Base-by-base conservation (phyloP, 2,888 invertebrate genomes). In the Punctoribates punctum region DNA sequence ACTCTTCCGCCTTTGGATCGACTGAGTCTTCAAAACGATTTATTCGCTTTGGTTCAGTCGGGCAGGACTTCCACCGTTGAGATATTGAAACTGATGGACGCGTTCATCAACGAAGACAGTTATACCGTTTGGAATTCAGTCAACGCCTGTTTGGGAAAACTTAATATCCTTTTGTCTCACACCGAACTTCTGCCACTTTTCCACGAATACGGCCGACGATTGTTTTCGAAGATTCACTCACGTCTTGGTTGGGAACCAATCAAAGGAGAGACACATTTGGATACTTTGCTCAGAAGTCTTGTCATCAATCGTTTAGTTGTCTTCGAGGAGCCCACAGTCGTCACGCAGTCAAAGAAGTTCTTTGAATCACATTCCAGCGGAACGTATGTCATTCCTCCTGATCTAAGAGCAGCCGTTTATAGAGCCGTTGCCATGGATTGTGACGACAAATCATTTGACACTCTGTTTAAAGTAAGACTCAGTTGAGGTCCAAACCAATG, bases 61-160 rank as follows among this genome's bases (percentile, higher is more conserved):
- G 96, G 96, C 0, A 88, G 90, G 79, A 88, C 90, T 4, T 88
- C 90, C 77, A 93, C 94, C 15, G 90, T 90, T 0, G 85, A 93
- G 83, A 90, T 91, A 0, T 85, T 97, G 74, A 89, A 91, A 82
- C 86, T 96, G n/a, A 89, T 94, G 82, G 88, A 90, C 81, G 92
- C 94, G 0, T 95, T 90, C 83, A 87, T 88, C 79, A 89, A 91
- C 80, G 96, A 97, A 84, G 90, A 89, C 51, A 92, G 96, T 84
- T 97, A 91, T 85, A 94, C 95, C 0, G 96, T 96, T 0, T 97
- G 96, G 96, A 91, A 90, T 9, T 90, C 90, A 0, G 89, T 94
- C 79, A 88, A 89, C 60, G 91, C 90, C 83, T 91, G 91, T 81
- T 85, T 96, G 75, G 87, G 89, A n/a, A 90, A 90, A 82, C 86